Conservation (phyloP, 2,113 vertebrate species). For the Myiozetetes cayanensis region DNA sequence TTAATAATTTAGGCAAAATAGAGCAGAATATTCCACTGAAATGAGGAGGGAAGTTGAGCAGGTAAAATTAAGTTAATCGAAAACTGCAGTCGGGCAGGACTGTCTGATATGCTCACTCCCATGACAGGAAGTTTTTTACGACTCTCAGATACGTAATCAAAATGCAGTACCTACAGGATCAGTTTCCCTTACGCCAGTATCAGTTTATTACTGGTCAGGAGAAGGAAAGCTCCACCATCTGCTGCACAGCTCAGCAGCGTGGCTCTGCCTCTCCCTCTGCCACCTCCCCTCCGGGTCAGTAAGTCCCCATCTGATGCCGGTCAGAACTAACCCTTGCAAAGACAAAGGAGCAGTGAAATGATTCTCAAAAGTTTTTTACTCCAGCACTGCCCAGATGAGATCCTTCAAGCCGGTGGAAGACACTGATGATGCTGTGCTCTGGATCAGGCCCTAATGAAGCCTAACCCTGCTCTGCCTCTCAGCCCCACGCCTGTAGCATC, state of each 20-base stretch:
- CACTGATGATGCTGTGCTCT: neutral
- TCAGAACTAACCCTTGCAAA: neutral
- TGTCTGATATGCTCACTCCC: neutral
- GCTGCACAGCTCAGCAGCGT: neutral
- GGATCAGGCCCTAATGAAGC: neutral
- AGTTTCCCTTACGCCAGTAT: neutral
- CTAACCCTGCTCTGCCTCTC: neutral
- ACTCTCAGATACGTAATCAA: neutral
- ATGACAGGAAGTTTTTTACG: neutral
- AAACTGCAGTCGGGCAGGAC: neutral
- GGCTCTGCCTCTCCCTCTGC: neutral
- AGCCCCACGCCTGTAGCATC: neutral
- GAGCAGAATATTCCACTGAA: conserved; percentile 9
- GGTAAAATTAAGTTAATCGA: conserved; percentile 24
- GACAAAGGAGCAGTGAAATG: neutral
- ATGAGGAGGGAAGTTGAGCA: neutral
- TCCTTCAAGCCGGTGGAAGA: neutral
- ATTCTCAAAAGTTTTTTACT: neutral
- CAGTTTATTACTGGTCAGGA: neutral
- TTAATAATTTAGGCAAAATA: conserved; percentile 48
- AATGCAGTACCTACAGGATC: neutral
- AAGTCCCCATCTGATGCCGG: neutral
- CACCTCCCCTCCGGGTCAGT: neutral
- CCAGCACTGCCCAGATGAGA: neutral
- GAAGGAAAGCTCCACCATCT: neutral